These are phyloP conservation scores for Penaeus chinensis DNA, from an alignment of 1,140 invertebrate genomes.

Conservation along the genomic window DNA sequence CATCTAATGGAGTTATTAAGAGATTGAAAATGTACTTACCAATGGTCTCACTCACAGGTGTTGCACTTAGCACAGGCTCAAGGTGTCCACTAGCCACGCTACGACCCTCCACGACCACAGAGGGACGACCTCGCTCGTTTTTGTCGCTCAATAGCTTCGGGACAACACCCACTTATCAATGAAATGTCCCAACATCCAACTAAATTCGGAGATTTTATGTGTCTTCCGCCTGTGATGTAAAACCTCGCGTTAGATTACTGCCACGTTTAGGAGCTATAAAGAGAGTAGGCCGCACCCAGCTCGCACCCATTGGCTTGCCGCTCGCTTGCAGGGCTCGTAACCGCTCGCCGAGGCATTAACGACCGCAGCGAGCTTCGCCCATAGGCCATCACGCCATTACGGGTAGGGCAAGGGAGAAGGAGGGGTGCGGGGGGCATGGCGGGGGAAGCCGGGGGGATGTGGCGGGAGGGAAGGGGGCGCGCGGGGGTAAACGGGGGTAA, in stretches of 20 bases:
- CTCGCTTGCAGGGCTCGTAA: constrained; percentile 56
- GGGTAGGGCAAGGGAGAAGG: constrained; percentile 29
- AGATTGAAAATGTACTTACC: constrained; percentile 29
- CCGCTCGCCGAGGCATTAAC: constrained; percentile 57
- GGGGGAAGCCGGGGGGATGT: neutral
- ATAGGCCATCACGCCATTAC: constrained; percentile 57
- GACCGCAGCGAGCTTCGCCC: constrained; percentile 38
- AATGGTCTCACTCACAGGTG: constrained; percentile 43
- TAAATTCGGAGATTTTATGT: constrained; percentile 62
- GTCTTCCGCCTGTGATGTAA: constrained; percentile 62
- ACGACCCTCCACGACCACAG: constrained; percentile 47
- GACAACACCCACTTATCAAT: constrained; percentile 62
- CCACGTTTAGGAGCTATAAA: constrained; percentile 59
- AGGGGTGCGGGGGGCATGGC: constrained; percentile 25
- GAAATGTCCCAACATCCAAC: constrained; percentile 60
- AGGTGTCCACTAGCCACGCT: constrained; percentile 51
- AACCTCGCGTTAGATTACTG: constrained; percentile 57
- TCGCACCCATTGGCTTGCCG: constrained; percentile 49
- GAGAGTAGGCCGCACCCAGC: constrained; percentile 58
- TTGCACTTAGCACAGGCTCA: constrained; percentile 54
- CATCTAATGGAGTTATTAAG: neutral
- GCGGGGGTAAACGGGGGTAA: constrained; percentile 21
- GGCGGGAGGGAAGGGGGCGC: constrained; percentile 18
- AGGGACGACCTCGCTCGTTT: constrained; percentile 27
- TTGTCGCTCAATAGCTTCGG: constrained; percentile 39